Base-by-base conservation (phyloP, 2,888 invertebrate species). In the Polydrusus pterygomalis region DNA sequence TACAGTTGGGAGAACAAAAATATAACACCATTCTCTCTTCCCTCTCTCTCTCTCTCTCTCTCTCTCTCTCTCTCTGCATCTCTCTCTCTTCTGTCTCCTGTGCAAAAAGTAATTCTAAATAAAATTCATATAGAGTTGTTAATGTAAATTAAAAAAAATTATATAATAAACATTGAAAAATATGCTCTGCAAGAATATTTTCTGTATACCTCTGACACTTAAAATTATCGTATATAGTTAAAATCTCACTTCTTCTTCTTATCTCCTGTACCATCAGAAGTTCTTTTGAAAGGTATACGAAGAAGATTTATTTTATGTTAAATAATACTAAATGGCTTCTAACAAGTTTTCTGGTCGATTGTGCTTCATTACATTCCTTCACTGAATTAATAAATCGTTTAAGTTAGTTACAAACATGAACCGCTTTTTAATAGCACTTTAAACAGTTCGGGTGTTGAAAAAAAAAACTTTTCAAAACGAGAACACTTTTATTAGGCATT, bases 321-420 rank as follows among this genome's bases (percentile, higher is more conserved):
- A 47, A 70, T 74, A 56, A 25, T 69, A 69, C 68, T 60, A 51
- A 74, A 74, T 62, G 62, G 54, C 56, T 70, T 43, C 63, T 43
- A 64, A 68, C 68, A 58, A 60, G 68, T 68, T 70, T 34, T 60
- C 70, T 40, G 68, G 64, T 64, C 58, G 74, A 74, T 74, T 74
- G 56, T 18, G 45, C 64, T 64, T 74, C 74, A 74, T 74, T 74
- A 74, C 74, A 70, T 74, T 74, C 74, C 74, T 56, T 63, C 64
- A 64, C 43, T 74, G 74, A 74, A 74, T 74, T 74, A 74, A 74
- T 74, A 74, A 69, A 74, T 69, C 74, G 74, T 74, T 74, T 64
- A 38, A 30, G 56, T 38, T 70, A 56, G 64, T 54, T 56, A 45
- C 74, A 70, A 70, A 70, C 74, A 49, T 51, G 56, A 70, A 74